Conservation (phyloP, 35 echinoderm and acorn worm species). For the Lytechinus pictus region DNA sequence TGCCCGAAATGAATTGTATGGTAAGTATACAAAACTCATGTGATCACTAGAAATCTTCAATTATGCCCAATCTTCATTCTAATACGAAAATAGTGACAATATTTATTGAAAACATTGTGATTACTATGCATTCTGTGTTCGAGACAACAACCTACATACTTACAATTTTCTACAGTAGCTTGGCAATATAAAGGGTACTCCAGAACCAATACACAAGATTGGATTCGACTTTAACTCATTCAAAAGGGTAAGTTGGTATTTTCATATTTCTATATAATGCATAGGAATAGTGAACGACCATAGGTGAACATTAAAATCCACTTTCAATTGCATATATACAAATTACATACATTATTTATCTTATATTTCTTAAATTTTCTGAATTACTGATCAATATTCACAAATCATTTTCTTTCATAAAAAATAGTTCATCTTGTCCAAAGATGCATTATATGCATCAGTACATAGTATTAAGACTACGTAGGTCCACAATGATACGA, state of each 20-base stretch:
- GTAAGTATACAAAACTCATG: too few species aligned
- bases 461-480: not conserved
- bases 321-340: not conserved
- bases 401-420: not conserved
- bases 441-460: conserved; percentile 4
- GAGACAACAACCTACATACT: too few species aligned
- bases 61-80: too few species aligned
- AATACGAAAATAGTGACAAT: too few species aligned
- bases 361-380: not conserved
- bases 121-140: too few species aligned
- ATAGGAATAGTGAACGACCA: not conserved
- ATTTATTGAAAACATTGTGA: too few species aligned
- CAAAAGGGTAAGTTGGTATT: not conserved
- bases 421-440: not conserved
- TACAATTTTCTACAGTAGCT: too few species aligned
- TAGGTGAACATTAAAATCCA: not conserved
- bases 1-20: too few species aligned
- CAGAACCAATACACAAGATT: too few species aligned
- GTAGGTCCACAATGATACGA: not conserved
- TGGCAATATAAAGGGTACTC: too few species aligned
- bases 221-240: too few species aligned
- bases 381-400: not conserved
- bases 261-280: not conserved
- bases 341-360: not conserved
- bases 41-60: too few species aligned